Evolutionary conservation across 2,888 invertebrate species (phyloP), one percentile per base, ranked within the genome.

Genomic region (Drosophila macrospina): DNA sequence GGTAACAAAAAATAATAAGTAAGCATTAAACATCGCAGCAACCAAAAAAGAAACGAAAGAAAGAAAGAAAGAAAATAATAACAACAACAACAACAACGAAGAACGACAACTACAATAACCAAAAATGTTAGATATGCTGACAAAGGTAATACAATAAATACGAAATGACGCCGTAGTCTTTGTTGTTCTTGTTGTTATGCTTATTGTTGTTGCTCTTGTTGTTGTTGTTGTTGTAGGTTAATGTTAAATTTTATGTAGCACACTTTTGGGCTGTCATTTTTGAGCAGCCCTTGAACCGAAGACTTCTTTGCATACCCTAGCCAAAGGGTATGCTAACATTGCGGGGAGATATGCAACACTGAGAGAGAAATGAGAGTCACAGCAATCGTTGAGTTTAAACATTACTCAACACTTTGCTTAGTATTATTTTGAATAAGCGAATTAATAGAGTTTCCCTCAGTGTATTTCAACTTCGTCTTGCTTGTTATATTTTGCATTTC

Each of bases 81-180:
- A 69, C 37, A 64, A 51, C 52, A 59, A 4, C 50, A 70, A 45
- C 47, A 57, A 54, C 54, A 59, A 48, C 37, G n/a, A 54, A 56
- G 7, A 37, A 37, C 50, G 37, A 50, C 60, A 66, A 69, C 69
- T 69, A 72, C 67, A 72, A 78, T 70, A 74, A 74, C 62, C 74
- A 77, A 73, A 84, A 81, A 81, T 81, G 77, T 86, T 84, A 84
- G 86, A 85, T 85, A 85, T 85, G 86, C 86, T 85, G 84, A 86
- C 85, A 84, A 84, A 81, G 85, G 80, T 86, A 86, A 80, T 84
- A 77, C 86, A 86, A 85, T 85, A 86, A 86, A 86, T 81, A 82
- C 81, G 82, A 86, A 86, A 85, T 86, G 85, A 83, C 72, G 74
- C 54, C 64, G 63, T 24, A 55, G 44, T 24, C 45, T 7, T 36